phyloP scores from a whole-genome alignment of 2,888 invertebrate genomes.

The Steinernema scapterisci region DNA sequence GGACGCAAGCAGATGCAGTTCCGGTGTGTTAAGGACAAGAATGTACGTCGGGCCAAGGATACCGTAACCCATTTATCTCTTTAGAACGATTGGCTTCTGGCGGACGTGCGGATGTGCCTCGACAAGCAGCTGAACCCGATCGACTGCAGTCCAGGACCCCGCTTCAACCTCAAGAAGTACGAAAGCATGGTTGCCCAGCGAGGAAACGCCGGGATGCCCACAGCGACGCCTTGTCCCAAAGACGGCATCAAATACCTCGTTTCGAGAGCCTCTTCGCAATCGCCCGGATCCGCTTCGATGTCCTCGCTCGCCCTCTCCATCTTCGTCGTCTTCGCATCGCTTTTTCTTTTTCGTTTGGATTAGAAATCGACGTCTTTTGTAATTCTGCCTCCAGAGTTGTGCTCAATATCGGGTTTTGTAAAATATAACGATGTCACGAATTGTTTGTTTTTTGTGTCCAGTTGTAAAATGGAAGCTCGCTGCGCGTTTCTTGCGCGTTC shows the following conservation, averaged over 20 bases:
- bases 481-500: too few species aligned
- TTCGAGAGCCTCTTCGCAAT: not conserved
- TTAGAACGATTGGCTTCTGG: constrained; percentile 18
- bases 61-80: not conserved
- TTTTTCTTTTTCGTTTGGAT: constrained; percentile 22
- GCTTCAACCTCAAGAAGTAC: not conserved
- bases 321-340: not conserved
- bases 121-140: constrained; percentile 7
- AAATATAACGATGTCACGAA: too few species aligned
- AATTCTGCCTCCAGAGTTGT: too few species aligned
- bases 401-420: too few species aligned
- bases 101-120: constrained; percentile 10
- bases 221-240: not conserved
- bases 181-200: not conserved
- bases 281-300: not conserved
- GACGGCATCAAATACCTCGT: constrained; percentile 6
- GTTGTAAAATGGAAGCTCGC: too few species aligned
- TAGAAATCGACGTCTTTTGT: not conserved
- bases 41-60: not conserved
- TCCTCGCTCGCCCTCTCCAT: not conserved
- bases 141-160: not conserved
- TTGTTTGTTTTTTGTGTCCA: too few species aligned
- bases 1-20: not conserved
- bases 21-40: constrained; percentile 18
- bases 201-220: not conserved